phyloP scores from a whole-genome alignment of 1,140 invertebrate species.

The Drosophila chauvacae region DNA sequence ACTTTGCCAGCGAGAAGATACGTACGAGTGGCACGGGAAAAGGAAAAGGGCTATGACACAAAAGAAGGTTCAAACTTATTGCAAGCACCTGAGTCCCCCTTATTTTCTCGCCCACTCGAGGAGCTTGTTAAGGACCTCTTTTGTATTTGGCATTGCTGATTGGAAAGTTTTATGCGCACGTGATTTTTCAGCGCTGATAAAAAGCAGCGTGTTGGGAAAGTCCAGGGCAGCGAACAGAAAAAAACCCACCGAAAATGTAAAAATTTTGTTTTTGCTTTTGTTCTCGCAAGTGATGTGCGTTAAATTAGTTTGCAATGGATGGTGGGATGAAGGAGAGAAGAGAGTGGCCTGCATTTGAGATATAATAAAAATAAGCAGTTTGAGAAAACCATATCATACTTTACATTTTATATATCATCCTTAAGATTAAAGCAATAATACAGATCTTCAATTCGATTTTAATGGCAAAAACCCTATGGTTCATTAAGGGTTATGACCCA shows the following conservation, averaged over 20 bases:
- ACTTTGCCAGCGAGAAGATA: constrained; percentile 63
- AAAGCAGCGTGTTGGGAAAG: constrained; percentile 45
- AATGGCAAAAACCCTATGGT: not conserved
- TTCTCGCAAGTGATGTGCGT: constrained; percentile 48
- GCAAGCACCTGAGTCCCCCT: constrained; percentile 48
- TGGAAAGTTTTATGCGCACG: constrained; percentile 82
- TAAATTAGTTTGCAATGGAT: constrained; percentile 49
- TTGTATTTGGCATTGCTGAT: constrained; percentile 71
- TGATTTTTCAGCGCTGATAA: constrained; percentile 72
- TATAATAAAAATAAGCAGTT: not conserved
- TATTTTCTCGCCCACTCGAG: constrained; percentile 23
- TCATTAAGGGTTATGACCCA: constrained; percentile 26
- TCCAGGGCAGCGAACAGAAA: constrained; percentile 13
- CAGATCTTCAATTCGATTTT: not conserved
- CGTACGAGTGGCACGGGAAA: constrained; percentile 23
- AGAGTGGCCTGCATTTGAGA: not conserved
- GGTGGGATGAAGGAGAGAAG: not conserved
- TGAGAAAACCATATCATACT: not conserved
- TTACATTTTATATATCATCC: not conserved
- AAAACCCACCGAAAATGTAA: not conserved
- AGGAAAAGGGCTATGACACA: constrained; percentile 43
- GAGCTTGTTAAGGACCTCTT: constrained; percentile 80
- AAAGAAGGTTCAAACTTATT: constrained; percentile 72
- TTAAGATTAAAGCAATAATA: not conserved
- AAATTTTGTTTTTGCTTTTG: constrained; percentile 38